Base-by-base conservation (phyloP, 2,888 invertebrate genomes). In the Agrochola lychnidis region DNA sequence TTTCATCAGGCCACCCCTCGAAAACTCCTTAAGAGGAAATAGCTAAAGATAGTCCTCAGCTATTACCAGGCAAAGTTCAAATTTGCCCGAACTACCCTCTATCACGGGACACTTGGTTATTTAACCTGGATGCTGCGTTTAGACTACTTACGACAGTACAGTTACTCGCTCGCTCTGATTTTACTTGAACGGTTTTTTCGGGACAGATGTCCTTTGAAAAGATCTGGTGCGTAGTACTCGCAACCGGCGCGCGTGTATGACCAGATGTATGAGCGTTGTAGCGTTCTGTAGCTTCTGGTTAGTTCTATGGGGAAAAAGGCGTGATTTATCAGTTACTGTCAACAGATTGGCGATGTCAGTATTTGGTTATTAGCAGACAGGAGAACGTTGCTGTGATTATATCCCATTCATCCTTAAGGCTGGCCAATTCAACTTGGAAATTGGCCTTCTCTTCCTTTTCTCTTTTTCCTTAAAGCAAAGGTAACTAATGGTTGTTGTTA, bases 71-170 rank as follows among this genome's bases (percentile, higher is more conserved):
- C 87, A 86, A 89, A 91, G 89, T 92, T 90, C 90, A 91, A 93
- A 92, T 91, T 92, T 91, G 88, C 75, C 86, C 89, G 88, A 90
- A 92, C 92, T 92, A 90, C 89, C 87, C 87, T 84, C 86, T 83
- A 84, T 76, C 72, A 75, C 83, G 79, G 87, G 90, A 87, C 88
- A 91, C 91, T 92, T 90, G 87, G 89, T 89, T 90, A 89, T 90
- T 92, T 90, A 91, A 93, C 90, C 92, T 92, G 90, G 73, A 76
- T 89, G 93, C 90, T 83, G 68, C 85, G 89, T 93, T 93, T 84
- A 87, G 68, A 73, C 76, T 74, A 73, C 76, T 74, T 45, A 14
- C 66, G 73, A 76, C 61, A 81, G 84, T 80, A 40, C 12, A 73
- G 42, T 70, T 48, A 77, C 86, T 83, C 10, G 86, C 59, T 40